Evolutionary conservation across 2,888 invertebrate genomes (phyloP), one percentile per base, ranked within the genome.

Genomic region (Amphimallon solstitiale): DNA sequence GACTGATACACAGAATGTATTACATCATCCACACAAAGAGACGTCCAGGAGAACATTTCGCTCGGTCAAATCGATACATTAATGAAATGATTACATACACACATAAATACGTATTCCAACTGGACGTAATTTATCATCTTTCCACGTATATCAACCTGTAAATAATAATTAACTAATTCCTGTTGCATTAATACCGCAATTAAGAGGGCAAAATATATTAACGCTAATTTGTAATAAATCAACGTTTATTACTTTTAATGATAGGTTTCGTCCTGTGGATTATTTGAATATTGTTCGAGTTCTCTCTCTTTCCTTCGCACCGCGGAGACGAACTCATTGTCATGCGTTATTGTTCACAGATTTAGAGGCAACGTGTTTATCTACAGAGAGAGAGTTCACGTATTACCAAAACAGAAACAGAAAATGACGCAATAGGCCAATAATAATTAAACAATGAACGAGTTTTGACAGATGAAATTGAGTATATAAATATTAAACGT

Each of bases 241-340:
- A 49, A 38, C 48, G 49, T 60, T 62, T 62, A 62, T 62, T 62
- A 34, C 62, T 34, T 56, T 40, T 56, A 56, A 56, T 56, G 56
- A 56, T 56, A 56, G 56, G 56, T 56, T 56, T 14, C 17, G 35
- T 38, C 15, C 19, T 37, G 37, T 34, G 10, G 51, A 34, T 35
- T 40, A 56, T 40, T 56, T 56, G 56, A 40, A 56, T 56, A 56
- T 56, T 23, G 23, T 17, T 40, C 23, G 40, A 29, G 23, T 21
- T 15, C 46, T 19, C 19, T 43, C 14, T 14, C 14, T n/a, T 12
- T 12, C 12, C 5, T 40, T n/a, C 15, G 15, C n/a, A 40, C 14
- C n/a, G n/a, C n/a, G n/a, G n/a, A n/a, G n/a, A n/a, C n/a, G 6
- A 5, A 43, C 2, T 14, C 17, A 43, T 43, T 43, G 15, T 43